Conservation (phyloP, 2,797 vertebrate genomes). For the Threskiornis aethiopicus region DNA sequence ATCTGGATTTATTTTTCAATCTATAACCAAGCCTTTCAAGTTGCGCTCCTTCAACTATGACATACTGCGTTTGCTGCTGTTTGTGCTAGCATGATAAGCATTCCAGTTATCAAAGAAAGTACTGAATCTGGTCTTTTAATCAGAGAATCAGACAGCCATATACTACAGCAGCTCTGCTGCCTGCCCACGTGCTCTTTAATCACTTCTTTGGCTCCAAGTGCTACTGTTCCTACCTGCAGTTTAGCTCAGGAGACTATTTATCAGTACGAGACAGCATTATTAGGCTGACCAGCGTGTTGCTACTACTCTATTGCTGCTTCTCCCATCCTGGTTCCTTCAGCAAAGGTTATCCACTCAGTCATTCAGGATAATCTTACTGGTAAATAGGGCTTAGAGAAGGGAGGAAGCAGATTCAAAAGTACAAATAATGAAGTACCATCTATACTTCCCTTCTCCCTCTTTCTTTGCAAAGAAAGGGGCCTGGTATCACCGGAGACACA, state of each 20-base stretch:
- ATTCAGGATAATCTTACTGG: neutral
- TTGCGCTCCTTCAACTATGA: neutral
- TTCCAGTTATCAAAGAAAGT: conserved; percentile 41
- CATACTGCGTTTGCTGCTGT: neutral
- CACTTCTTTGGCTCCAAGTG: neutral
- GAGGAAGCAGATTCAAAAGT: neutral
- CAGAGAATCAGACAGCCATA: neutral
- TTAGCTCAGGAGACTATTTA: neutral
- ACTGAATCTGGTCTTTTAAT: conserved; percentile 34
- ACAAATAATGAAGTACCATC: neutral
- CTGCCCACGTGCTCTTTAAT: neutral
- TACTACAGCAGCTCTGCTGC: neutral
- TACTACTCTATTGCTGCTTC: neutral
- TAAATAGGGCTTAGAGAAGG: neutral
- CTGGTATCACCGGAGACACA: neutral
- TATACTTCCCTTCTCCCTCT: neutral
- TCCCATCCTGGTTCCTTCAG: neutral
- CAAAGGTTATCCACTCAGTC: neutral
- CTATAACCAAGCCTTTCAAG: conserved; percentile 45
- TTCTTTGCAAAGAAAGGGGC: neutral
- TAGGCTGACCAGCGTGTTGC: neutral
- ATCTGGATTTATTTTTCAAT: conserved; percentile 44
- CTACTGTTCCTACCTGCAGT: neutral
- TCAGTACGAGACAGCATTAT: neutral
- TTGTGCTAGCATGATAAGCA: neutral